Evolutionary conservation across 2,113 vertebrate genomes (phyloP).

Genomic region (Megaceryle maxima): DNA sequence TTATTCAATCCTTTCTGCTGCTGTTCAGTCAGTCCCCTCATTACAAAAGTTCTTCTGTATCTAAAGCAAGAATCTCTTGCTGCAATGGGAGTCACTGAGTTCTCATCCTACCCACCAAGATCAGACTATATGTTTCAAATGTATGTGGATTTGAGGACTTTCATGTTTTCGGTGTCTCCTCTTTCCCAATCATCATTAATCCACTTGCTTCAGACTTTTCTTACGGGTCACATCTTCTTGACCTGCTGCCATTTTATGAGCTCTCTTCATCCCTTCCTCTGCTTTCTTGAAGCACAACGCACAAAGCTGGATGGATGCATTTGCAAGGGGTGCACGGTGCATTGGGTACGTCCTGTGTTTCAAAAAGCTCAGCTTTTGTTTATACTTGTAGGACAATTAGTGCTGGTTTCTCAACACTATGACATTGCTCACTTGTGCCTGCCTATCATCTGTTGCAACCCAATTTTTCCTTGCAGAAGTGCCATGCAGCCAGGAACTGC

Average conservation of each 20-base stretch:
- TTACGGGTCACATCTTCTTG: background rate
- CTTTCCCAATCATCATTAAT: background rate
- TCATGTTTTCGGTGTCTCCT: accelerated
- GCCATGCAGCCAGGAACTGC: background rate
- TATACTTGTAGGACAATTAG: background rate
- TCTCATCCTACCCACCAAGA: background rate
- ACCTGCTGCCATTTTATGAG: background rate
- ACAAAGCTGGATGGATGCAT: background rate
- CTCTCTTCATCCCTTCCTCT: background rate
- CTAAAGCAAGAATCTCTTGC: background rate
- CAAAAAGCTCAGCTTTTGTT: background rate
- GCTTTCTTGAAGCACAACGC: background rate
- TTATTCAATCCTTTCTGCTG: background rate
- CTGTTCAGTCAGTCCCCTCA: background rate
- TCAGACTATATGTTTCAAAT: accelerated
- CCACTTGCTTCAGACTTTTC: background rate
- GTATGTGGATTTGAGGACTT: background rate
- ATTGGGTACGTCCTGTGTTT: background rate
- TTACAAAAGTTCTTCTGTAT: background rate
- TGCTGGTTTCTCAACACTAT: background rate
- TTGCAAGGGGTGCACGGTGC: background rate
- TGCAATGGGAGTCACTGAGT: background rate
- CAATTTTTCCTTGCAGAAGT: background rate
- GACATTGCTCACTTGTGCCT: background rate
- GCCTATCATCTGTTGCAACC: background rate